A percentile compares a stretch with the other conserved stretches of the same genome.
Conservation (phyloP, 2,888 invertebrate species). For the Erannis defoliaria region DNA sequence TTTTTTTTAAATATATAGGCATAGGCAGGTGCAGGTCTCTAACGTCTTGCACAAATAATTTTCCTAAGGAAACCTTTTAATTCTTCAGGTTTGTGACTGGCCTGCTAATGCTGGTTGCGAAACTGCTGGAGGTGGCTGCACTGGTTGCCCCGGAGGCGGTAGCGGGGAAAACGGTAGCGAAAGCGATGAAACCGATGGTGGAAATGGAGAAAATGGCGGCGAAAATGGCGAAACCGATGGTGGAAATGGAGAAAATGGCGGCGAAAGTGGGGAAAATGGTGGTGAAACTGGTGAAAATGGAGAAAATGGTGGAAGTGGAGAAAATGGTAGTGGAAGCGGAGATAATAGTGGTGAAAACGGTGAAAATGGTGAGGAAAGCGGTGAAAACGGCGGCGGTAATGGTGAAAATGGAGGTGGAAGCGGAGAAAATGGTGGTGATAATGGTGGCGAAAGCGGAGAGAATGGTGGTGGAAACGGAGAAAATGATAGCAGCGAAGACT, state of each 20-base stretch:
- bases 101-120: conserved; percentile 7
- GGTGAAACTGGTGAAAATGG: conserved; percentile 15
- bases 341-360: conserved; percentile 47
- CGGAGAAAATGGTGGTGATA: conserved; percentile 21
- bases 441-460: not conserved
- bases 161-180: conserved; percentile 22
- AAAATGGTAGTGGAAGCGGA: not conserved
- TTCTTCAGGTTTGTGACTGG: conserved; percentile 10
- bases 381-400: not conserved
- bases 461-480: conserved; percentile 18
- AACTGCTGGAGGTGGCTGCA: conserved; percentile 1
- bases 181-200: conserved; percentile 17
- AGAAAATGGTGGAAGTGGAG: conserved; percentile 1
- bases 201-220: not conserved
- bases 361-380: not conserved
- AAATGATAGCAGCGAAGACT: conserved; percentile 30
- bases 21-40: too few species aligned
- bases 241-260: not conserved
- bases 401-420: conserved; percentile 16
- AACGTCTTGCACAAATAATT: too few species aligned
- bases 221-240: conserved; percentile 8
- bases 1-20: too few species aligned
- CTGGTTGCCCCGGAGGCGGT: conserved; percentile 3
- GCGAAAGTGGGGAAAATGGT: not conserved
- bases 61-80: not conserved